These are phyloP conservation scores for Melanotaenia nigrans DNA, from an alignment of 2,797 vertebrate species.

Conservation along the genomic window DNA sequence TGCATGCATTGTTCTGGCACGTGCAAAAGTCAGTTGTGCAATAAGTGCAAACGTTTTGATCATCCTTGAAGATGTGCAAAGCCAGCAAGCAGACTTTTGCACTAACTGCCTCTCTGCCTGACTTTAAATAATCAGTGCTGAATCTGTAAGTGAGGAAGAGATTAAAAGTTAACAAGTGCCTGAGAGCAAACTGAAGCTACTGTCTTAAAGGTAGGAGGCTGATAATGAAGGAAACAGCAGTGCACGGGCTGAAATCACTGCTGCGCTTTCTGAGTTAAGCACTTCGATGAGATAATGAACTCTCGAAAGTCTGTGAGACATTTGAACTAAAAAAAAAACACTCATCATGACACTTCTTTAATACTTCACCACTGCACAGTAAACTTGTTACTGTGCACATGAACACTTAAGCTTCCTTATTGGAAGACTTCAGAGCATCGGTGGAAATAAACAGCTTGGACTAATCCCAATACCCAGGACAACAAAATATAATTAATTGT, in stretches of 20 bases:
- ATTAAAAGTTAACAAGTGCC: conserved; percentile 65
- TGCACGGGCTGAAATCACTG: conserved; percentile 40
- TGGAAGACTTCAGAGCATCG: conserved; percentile 51
- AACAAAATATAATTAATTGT: conserved; percentile 78
- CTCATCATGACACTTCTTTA: conserved; percentile 55
- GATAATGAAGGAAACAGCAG: conserved; percentile 70
- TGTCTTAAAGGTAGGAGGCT: conserved; percentile 48
- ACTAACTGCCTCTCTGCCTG: conserved; percentile 21
- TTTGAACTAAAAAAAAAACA: conserved; percentile 36
- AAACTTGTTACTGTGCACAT: conserved; percentile 51
- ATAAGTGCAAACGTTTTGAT: conserved; percentile 19
- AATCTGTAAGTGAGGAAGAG: conserved; percentile 39
- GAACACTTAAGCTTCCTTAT: conserved; percentile 37
- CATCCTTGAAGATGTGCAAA: conserved; percentile 14
- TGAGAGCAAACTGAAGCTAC: conserved; percentile 45
- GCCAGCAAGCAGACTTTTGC: conserved; percentile 25
- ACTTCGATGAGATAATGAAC: conserved; percentile 69
- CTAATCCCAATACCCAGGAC: conserved; percentile 76
- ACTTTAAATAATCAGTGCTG: conserved; percentile 72
- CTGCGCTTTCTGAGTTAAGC: conserved; percentile 55
- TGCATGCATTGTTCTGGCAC: background rate
- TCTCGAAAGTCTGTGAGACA: conserved; percentile 44
- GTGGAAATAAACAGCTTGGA: conserved; percentile 63
- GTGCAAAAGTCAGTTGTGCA: background rate
- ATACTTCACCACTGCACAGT: conserved; percentile 47